These are phyloP conservation scores for Drosophila rufa DNA, from an alignment of 1,140 invertebrate species.

Conservation along the genomic window DNA sequence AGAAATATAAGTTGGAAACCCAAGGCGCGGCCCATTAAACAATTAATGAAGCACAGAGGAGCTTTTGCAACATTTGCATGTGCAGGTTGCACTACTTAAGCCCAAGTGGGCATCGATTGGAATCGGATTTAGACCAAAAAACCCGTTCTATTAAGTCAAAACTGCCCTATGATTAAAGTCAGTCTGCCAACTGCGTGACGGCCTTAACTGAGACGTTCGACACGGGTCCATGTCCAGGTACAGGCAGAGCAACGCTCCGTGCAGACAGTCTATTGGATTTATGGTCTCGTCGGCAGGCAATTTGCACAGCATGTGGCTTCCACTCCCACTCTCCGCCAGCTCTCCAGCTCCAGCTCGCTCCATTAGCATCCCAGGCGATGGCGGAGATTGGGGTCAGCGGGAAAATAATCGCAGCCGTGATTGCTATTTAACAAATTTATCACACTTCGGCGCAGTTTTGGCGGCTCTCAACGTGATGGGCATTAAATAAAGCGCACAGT, in stretches of 20 bases:
- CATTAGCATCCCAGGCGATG: constrained; percentile 37
- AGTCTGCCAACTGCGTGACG: constrained; percentile 54
- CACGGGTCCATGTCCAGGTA: constrained; percentile 37
- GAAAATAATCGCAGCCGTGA: constrained; percentile 41
- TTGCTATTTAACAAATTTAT: constrained; percentile 51
- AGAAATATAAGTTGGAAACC: neutral
- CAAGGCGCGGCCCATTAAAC: constrained; percentile 75
- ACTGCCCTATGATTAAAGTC: constrained; percentile 74
- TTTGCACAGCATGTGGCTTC: constrained; percentile 73
- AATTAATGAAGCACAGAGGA: constrained; percentile 73
- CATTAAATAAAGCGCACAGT: constrained; percentile 20
- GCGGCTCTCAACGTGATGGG: constrained; percentile 48
- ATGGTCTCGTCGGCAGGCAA: constrained; percentile 55
- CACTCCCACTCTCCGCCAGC: constrained; percentile 16
- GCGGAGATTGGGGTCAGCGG: constrained; percentile 38
- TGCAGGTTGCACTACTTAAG: constrained; percentile 29
- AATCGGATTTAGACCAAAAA: constrained; percentile 21
- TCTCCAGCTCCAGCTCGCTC: neutral
- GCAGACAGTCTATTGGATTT: constrained; percentile 49
- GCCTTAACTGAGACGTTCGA: constrained; percentile 67
- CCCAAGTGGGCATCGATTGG: constrained; percentile 5
- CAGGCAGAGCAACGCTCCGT: constrained; percentile 34
- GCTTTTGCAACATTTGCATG: constrained; percentile 39
- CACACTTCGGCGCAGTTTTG: constrained; percentile 44
- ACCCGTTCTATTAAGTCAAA: constrained; percentile 58